Evolutionary conservation across 2,888 invertebrate genomes (phyloP), one percentile per base, ranked within the genome.

Genomic region (Aplocera efformata): DNA sequence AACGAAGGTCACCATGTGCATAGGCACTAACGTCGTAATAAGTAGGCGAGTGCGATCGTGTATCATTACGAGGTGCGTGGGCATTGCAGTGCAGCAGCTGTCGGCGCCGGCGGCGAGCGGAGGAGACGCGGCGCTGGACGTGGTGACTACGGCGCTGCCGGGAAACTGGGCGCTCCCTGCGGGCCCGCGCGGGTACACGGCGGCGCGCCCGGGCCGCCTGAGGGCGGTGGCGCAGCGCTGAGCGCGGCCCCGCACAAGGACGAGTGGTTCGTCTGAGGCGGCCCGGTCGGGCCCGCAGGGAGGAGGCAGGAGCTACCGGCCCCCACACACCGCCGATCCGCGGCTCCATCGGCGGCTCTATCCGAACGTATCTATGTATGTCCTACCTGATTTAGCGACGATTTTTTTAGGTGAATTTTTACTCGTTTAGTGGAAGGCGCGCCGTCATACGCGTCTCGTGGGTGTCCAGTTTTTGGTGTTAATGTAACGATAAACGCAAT

Each of bases 151-250:
- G 58, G 71, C 76, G 69, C 85, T 89, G 88, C 94, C 94, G 96
- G 96, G 95, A 96, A 96, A 96, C 96, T 95, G 94, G 95, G 92
- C 91, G 94, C 95, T 92, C 96, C 96, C 96, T 96, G 96, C 94
- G 95, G 95, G 94, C 85, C 85, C 85, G 90, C 89, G 90, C 91
- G 92, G 90, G 91, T 90, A 85, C 85, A 74, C 63, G 85, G 90
- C 90, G 90, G 90, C 90, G 90, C 91, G 91, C 89, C 94, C 94
- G 95, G 95, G 95, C 95, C 95, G 95, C 95, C 95, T 94, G 94
- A 93, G 93, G 92, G 94, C 92, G 94, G 95, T 94, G 94, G 95
- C 93, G 94, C 94, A 92, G 93, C 92, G 91, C 91, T 93, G 91
- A 91, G 93, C 92, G 91, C 76, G 46, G 77, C 93, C 92, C 92